These are phyloP conservation scores for Lysiphlebus fabarum DNA, from an alignment of 1,140 invertebrate genomes.

Conservation along the genomic window DNA sequence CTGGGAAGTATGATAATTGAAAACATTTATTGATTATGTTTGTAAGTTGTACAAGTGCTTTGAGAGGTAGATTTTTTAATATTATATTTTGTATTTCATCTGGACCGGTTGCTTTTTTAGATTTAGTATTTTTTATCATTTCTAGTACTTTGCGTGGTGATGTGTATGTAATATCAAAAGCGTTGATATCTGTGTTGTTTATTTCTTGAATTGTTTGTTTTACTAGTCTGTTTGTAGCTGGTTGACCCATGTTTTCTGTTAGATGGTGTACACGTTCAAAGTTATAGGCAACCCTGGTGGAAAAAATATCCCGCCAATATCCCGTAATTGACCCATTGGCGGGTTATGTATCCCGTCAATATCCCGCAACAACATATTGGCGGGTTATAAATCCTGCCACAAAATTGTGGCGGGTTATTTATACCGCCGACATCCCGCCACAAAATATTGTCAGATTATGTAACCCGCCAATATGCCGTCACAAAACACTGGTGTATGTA, in stretches of 20 bases:
- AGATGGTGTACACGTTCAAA: slow-evolving; percentile 25
- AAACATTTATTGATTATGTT: slow-evolving; percentile 25
- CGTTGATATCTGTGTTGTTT: neutral
- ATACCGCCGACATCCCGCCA: too few species aligned
- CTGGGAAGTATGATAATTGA: slow-evolving; percentile 25
- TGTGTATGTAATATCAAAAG: neutral
- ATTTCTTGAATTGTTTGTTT: neutral
- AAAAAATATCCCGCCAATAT: too few species aligned
- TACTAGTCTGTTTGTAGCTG: too few species aligned
- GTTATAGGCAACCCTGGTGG: slow-evolving; percentile 15
- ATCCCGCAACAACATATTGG: too few species aligned
- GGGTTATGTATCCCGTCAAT: too few species aligned
- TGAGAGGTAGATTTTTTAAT: slow-evolving; percentile 21
- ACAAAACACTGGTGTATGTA: too few species aligned
- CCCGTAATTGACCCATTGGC: too few species aligned
- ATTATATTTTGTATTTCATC: slow-evolving; percentile 30
- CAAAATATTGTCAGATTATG: too few species aligned
- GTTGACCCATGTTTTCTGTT: slow-evolving; percentile 15
- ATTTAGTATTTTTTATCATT: slow-evolving; percentile 27
- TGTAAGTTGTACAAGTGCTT: slow-evolving; percentile 20
- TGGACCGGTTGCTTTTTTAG: slow-evolving; percentile 36
- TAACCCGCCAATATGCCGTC: too few species aligned
- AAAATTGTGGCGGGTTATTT: too few species aligned
- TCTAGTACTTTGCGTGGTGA: slow-evolving; percentile 20
- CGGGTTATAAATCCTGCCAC: too few species aligned